Base-by-base conservation (phyloP, 1,140 invertebrate species). In the Cyclargus thomasi region DNA sequence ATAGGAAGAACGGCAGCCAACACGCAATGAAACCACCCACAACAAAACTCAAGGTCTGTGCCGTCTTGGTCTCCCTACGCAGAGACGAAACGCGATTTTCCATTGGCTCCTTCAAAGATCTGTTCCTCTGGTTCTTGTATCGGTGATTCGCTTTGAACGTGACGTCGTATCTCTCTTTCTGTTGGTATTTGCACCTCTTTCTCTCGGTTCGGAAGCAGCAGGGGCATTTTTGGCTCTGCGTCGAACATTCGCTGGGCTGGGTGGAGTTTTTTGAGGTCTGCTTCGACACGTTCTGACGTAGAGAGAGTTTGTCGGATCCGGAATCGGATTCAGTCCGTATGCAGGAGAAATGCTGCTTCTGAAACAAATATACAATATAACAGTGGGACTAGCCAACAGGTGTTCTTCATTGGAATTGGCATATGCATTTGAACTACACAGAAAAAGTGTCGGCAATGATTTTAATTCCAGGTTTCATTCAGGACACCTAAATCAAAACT, bases 1-100 rank as follows among this genome's bases (percentile, higher is more conserved):
- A 94, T 0, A 96, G 92, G 86, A 98, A 99, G 85, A 90, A 90
- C 2, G 88, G 88, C 2, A 90, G 69, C 88, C 88, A 90, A 81
- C 97, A 98, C 2, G 96, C 93, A 6, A 98, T 94, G 81, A 98
- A 98, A 7, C 96, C 96, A 5, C 97, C 97, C 22, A 98, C 97
- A 1, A 98, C 97, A 22, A 98, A 94, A 10, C 96, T 97, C 29
- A 98, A 88, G 0, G 97, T 98, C 82, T 97, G 95, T 14, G 97
- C 96, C 0, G 97, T 97, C 90, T 97, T 97, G 1, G 94, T 95
- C 73, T 97, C 96, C 64, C 95, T 91, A 68, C 94, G 88, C 67
- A 94, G 90, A 14, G 94, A 94, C 1, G 93, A 94, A 0, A 94
- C 93, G 63, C 93, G 70, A 80, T 92, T 84, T 71, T 91, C 80